phyloP scores from a whole-genome alignment of 92 coral and sea anemone species.

The Chrysogorgia sp. region DNA sequence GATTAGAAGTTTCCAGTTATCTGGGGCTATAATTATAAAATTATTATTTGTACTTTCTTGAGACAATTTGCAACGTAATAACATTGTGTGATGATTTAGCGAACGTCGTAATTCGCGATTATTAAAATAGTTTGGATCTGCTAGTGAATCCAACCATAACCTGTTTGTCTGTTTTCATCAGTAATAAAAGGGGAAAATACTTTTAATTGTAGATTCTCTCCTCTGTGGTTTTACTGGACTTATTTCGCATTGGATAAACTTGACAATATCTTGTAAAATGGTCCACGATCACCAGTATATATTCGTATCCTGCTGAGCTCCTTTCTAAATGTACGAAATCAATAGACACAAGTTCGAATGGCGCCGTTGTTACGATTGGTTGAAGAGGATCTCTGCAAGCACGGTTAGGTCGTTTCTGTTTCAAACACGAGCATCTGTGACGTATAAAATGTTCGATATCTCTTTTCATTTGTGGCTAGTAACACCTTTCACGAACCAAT shows the following conservation, averaged over 20 bases:
- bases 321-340: conserved; percentile 53
- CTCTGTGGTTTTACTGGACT: conserved; percentile 50
- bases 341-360: conserved; percentile 57
- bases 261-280: conserved; percentile 54
- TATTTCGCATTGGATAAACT: conserved; percentile 47
- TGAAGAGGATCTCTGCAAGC: conserved; percentile 22
- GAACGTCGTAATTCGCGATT: no score
- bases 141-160: no score
- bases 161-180: no score
- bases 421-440: conserved; percentile 46
- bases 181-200: no score
- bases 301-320: conserved; percentile 47
- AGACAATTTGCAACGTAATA: no score
- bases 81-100: no score
- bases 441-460: conserved; percentile 51
- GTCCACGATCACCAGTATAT: conserved; percentile 53
- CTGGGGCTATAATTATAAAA: no score
- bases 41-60: no score
- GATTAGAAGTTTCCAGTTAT: no score
- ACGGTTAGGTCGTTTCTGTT: conserved; percentile 45
- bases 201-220: conserved; percentile 50
- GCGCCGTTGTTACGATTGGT: conserved; percentile 52
- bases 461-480: conserved; percentile 45
- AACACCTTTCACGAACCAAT: conserved; percentile 43
- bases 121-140: no score